These are phyloP conservation scores for Holothuria leucospilota DNA, from an alignment of 53 echinoderm and acorn worm species.

Conservation along the genomic window DNA sequence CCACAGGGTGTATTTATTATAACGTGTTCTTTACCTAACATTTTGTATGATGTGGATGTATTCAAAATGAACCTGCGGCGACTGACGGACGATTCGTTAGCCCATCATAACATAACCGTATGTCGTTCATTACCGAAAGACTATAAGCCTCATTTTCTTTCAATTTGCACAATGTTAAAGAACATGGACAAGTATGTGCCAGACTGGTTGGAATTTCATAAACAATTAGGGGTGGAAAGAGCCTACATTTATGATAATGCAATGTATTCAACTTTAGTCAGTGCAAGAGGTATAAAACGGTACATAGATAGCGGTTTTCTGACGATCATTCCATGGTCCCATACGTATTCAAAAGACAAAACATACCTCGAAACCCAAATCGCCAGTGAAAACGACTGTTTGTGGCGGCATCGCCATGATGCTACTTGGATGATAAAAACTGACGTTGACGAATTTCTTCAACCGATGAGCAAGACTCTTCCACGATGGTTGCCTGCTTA, in stretches of 20 bases:
- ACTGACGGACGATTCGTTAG: conserved; percentile 1
- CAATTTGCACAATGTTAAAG: conserved; percentile 79
- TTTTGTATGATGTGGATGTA: conserved; percentile 7
- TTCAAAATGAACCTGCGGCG: conserved; percentile 62
- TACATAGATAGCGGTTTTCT: conserved; percentile 71
- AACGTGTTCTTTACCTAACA: conserved; percentile 66
- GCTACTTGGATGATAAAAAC: conserved; percentile 77
- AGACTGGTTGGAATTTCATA: conserved; percentile 71
- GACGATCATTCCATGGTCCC: conserved; percentile 79
- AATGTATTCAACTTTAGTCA: conserved; percentile 44
- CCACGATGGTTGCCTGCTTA: conserved; percentile 66
- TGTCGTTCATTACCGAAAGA: conserved; percentile 49
- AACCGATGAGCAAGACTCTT: conserved; percentile 66
- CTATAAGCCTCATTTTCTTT: conserved; percentile 42
- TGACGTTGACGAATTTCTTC: conserved; percentile 83
- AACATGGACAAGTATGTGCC: conserved; percentile 65
- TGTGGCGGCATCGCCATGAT: conserved; percentile 67
- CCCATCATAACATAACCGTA: conserved; percentile 72
- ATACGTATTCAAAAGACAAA: conserved; percentile 60
- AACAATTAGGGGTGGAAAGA: conserved; percentile 67
- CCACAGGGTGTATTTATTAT: conserved; percentile 69
- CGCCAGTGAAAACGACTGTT: conserved; percentile 77
- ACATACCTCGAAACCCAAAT: conserved; percentile 80
- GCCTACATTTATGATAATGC: conserved; percentile 83
- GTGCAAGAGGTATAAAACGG: background rate